phyloP scores from a whole-genome alignment of 2,113 vertebrate genomes.

The Alexandromys fortis region DNA sequence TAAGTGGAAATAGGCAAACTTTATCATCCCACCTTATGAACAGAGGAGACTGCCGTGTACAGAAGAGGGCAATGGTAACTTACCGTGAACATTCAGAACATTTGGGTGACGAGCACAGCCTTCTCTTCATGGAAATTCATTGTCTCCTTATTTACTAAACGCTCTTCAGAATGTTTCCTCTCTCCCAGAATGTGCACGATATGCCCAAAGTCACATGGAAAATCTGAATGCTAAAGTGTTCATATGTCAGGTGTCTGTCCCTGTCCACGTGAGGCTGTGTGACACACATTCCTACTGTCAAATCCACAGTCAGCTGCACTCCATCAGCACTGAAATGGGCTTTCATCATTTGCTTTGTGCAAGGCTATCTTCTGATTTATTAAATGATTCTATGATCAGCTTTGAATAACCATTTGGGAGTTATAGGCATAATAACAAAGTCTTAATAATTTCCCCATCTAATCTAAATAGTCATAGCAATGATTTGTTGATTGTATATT shows the following conservation, averaged over 20 bases:
- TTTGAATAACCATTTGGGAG: neutral
- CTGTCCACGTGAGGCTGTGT: neutral
- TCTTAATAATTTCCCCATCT: neutral
- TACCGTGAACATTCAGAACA: neutral
- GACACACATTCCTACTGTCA: neutral
- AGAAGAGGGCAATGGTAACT: neutral
- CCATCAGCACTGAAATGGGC: neutral
- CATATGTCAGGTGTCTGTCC: neutral
- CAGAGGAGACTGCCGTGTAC: neutral
- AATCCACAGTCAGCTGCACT: neutral
- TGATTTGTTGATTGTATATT: neutral
- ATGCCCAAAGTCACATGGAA: neutral
- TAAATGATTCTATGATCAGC: neutral
- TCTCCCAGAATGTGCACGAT: neutral
- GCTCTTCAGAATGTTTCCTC: neutral
- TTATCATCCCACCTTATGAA: neutral
- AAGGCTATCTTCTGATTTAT: neutral
- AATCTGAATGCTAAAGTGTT: neutral
- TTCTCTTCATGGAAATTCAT: neutral
- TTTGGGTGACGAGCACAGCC: neutral
- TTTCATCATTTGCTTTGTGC: neutral
- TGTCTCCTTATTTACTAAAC: neutral
- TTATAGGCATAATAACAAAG: neutral
- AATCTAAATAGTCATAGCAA: neutral
- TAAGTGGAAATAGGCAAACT: neutral